Evolutionary conservation across 2,797 vertebrate species (phyloP), one percentile per base, ranked within the genome.

Genomic region (Poecile montanus): DNA sequence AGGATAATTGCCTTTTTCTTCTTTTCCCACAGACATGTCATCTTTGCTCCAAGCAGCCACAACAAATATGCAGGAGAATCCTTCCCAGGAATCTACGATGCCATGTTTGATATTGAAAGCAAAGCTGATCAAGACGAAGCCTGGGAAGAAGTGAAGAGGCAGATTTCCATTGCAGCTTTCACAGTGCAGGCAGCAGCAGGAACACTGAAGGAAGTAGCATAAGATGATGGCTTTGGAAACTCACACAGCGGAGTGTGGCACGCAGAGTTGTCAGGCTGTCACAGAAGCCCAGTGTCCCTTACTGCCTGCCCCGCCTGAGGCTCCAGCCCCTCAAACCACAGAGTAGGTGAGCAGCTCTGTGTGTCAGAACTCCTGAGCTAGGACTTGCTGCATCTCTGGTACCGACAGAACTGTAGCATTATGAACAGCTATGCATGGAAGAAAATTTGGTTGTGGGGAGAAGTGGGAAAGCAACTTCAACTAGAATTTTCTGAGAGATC

Each of bases 31-130:
- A 99, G 99, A 91, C 99, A 99, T 10, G 78, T 99, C 27, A 98
- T 99, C 84, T 99, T 99, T 85, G 99, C 99, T 91, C 99, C 99
- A 51, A 99, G 99, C 97, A 99, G 98, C 87, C 99, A 98, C 91
- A 99, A 99, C 96, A 99, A 99, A 96, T 99, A 99, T 0, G 98
- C 98, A 6, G 99, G 99, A 6, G 98, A 99, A 95, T 99, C 99
- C 44, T 99, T 99, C 95, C 99, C 99, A 0, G 99, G 99, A 67
- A 99, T 99, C 96, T 99, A 99, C 2, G 99, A 99, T 72, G 98
- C 99, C 68, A 72, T 99, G 97, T 99, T 99, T 92, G 98, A 99
- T 93, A 99, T 99, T 1, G 94, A 98, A 94, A 98, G 97, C 77
- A 97, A 98, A 56, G 87, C 63, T 16, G 97, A 99, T 56, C 98